Evolutionary conservation across 2,888 invertebrate genomes (phyloP), one percentile per base, ranked within the genome.

Genomic region (Mythimna pallens): DNA sequence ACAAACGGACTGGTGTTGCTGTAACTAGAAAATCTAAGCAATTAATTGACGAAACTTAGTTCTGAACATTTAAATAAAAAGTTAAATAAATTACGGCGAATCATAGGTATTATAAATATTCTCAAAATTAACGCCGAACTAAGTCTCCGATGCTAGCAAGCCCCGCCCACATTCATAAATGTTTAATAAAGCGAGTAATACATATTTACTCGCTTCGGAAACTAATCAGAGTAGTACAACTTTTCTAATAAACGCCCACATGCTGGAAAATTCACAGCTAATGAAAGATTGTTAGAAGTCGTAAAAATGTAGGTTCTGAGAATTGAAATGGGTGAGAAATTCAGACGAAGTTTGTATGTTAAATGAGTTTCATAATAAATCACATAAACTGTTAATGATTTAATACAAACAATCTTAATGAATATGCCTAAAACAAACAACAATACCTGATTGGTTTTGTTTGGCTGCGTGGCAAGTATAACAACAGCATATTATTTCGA

Each of bases 141-240:
- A 70, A 70, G 70, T 34, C 70, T 58, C 12, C 17, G 63, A 25
- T 54, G 66, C 30, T 34, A n/a, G 55, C n/a, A 25, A 63, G 40
- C 30, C 30, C 50, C 70, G 25, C 77, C 52, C 50, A 54, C 72
- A 52, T 74, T 80, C 71, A 70, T 70, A 74, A 72, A 61, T 66
- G 58, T 40, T 59, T 74, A 64, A 70, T 70, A 65, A 14, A 61
- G 59, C 50, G 47, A 72, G 64, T 82, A 70, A 85, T 85, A 47
- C 47, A 47, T 47, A 80, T 84, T 81, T 70, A 84, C 71, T 77
- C 70, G 62, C 72, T 85, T 77, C 65, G 55, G 64, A 67, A 85
- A 86, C 85, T 85, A 82, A 85, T 83, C 81, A 81, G 61, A 78
- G 71, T 55, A 61, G 50, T 65, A 40, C 34, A 83, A 84, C 81